Evolutionary conservation across 2,888 invertebrate genomes (phyloP).

Genomic region (Malthinus seriepunctatus): DNA sequence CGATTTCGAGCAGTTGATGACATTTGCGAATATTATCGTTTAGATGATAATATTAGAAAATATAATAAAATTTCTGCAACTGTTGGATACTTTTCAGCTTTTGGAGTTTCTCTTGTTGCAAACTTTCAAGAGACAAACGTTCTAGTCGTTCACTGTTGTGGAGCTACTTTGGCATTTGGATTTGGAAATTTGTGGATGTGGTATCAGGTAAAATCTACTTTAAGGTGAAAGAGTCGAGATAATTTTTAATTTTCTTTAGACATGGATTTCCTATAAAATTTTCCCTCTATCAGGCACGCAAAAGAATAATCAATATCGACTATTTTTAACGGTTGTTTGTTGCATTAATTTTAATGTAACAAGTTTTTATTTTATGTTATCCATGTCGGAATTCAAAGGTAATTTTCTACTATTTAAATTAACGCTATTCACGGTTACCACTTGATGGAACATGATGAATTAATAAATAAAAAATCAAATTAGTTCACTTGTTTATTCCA

Average conservation of each 20-base stretch:
- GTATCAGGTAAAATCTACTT: conserved; percentile 66
- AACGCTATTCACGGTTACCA: too few relatives aligned
- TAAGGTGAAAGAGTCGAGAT: too few relatives aligned
- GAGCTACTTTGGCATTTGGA: conserved; percentile 75
- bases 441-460: too few relatives aligned
- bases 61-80: conserved; percentile 62
- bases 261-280: conserved; percentile 51
- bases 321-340: conserved; percentile 48
- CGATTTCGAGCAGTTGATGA: conserved; percentile 69
- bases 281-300: conserved; percentile 52
- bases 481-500: too few relatives aligned
- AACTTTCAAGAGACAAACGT: conserved; percentile 76
- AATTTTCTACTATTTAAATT: background rate
- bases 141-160: conserved; percentile 67
- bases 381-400: conserved; percentile 28
- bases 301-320: conserved; percentile 47
- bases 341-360: conserved; percentile 30
- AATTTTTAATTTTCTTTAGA: conserved; percentile 39
- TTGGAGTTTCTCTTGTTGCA: conserved; percentile 72
- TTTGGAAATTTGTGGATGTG: conserved; percentile 79
- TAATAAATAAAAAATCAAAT: too few relatives aligned
- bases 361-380: background rate
- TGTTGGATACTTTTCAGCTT: conserved; percentile 63
- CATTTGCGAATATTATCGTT: conserved; percentile 49
- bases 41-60: conserved; percentile 54